A percentile compares a stretch with the other conserved stretches of the same genome.
Evolutionary conservation across 2,888 invertebrate genomes (phyloP).

Genomic region (Parochlus steinenii): DNA sequence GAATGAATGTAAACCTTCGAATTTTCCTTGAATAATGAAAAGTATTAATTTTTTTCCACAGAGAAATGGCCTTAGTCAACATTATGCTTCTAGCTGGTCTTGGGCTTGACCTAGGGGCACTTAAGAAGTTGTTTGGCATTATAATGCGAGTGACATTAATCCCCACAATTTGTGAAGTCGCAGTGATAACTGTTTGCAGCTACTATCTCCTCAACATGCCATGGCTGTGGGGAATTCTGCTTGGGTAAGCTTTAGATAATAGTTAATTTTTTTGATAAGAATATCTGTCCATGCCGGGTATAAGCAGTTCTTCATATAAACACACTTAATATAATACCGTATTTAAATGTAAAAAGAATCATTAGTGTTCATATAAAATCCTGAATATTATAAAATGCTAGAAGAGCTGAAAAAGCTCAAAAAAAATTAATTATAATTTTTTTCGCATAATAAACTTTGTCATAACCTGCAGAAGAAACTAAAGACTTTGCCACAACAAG

Average conservation of each 20-base stretch:
- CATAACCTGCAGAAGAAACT: no score
- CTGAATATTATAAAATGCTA: no score
- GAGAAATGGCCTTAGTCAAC: slow-evolving; percentile 43
- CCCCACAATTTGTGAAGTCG: slow-evolving; percentile 42
- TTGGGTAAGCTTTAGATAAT: slow-evolving; percentile 29
- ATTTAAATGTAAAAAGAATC: no score
- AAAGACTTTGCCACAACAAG: no score
- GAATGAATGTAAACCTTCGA: not conserved
- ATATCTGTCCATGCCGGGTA: no score
- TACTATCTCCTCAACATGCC: slow-evolving; percentile 39
- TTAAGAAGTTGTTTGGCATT: slow-evolving; percentile 36
- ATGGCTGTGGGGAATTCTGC: slow-evolving; percentile 40
- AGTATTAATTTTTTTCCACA: slow-evolving; percentile 25
- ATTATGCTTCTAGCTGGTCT: slow-evolving; percentile 47
- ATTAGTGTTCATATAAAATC: no score
- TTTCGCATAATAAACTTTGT: no score
- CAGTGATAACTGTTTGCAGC: slow-evolving; percentile 33
- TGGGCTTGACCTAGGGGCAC: slow-evolving; percentile 40
- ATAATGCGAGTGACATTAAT: slow-evolving; percentile 38
- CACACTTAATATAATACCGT: no score
- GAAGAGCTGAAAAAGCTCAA: no score
- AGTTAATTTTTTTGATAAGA: no score
- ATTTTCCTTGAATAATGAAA: not conserved
- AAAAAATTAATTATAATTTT: no score
- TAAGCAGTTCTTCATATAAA: no score